phyloP scores from a whole-genome alignment of 2,113 vertebrate genomes.

The Chlorocebus sabaeus region DNA sequence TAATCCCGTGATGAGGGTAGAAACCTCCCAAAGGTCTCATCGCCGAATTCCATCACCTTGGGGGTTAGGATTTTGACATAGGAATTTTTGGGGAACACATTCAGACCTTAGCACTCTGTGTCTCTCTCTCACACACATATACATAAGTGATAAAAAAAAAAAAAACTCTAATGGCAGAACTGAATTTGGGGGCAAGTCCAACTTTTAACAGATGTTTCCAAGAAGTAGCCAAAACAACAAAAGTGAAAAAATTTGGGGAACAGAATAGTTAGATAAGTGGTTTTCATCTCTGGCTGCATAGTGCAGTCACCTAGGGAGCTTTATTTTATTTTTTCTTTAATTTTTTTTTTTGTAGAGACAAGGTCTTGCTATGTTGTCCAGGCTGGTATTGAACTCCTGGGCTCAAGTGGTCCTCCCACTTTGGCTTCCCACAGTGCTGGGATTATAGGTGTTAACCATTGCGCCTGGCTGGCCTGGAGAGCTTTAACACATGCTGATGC shows the following conservation, averaged over 20 bases:
- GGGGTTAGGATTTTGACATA: background rate
- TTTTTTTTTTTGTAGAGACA: no score
- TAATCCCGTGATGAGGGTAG: background rate
- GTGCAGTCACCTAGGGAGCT: background rate
- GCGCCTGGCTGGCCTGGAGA: background rate
- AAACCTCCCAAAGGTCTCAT: background rate
- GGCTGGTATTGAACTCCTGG: no score
- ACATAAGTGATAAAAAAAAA: background rate
- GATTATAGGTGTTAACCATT: no score
- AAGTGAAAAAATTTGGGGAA: background rate
- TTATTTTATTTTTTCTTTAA: background rate
- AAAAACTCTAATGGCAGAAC: background rate
- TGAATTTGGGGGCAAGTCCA: background rate
- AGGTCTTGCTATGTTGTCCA: no score
- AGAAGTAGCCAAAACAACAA: background rate
- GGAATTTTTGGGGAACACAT: background rate
- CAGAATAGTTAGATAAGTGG: background rate
- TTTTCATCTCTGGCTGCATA: background rate
- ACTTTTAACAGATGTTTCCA: background rate
- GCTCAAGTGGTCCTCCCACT: no score
- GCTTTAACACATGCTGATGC: background rate
- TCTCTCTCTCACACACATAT: background rate
- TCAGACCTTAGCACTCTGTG: background rate
- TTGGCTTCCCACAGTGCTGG: no score
- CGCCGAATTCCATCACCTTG: background rate